Evolutionary conservation across 2,797 vertebrate species (phyloP).

Genomic region (Rachycentron canadum): DNA sequence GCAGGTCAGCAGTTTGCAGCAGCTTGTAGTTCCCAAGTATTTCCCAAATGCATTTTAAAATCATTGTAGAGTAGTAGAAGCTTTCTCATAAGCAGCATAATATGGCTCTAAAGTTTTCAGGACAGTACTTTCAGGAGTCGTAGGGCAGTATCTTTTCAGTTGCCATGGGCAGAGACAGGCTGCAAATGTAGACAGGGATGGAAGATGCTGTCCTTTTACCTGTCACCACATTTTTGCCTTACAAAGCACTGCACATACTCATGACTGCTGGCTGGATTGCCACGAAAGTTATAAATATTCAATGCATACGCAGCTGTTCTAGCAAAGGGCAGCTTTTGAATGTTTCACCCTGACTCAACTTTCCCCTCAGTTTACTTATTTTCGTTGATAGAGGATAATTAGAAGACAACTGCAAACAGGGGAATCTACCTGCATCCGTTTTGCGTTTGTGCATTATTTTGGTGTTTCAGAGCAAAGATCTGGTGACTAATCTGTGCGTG

Average conservation of each 20-base stretch:
- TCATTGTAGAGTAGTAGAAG: neutral
- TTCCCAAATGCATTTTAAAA: neutral
- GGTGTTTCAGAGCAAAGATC: constrained; percentile 9
- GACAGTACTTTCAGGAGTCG: neutral
- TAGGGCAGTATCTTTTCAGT: neutral
- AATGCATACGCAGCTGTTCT: neutral
- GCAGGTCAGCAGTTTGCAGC: constrained; percentile 63
- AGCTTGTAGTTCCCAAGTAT: neutral
- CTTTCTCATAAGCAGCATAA: neutral
- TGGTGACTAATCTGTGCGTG: constrained; percentile 47
- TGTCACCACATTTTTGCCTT: neutral
- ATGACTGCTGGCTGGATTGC: neutral
- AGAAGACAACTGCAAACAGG: neutral
- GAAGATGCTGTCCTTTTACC: neutral
- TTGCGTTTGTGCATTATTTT: constrained; percentile 20
- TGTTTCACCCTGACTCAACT: constrained; percentile 49
- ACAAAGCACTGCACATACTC: neutral
- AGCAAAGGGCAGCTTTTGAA: constrained; percentile 38
- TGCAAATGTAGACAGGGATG: neutral
- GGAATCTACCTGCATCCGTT: neutral
- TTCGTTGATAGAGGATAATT: constrained; percentile 5
- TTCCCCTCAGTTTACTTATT: too few species aligned
- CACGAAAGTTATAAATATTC: constrained; percentile 23
- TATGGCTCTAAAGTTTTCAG: neutral
- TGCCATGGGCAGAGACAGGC: neutral